Evolutionary conservation across 2,888 invertebrate species (phyloP), one percentile per base, ranked within the genome.

Genomic region (Caenorhabditis japonica): DNA sequence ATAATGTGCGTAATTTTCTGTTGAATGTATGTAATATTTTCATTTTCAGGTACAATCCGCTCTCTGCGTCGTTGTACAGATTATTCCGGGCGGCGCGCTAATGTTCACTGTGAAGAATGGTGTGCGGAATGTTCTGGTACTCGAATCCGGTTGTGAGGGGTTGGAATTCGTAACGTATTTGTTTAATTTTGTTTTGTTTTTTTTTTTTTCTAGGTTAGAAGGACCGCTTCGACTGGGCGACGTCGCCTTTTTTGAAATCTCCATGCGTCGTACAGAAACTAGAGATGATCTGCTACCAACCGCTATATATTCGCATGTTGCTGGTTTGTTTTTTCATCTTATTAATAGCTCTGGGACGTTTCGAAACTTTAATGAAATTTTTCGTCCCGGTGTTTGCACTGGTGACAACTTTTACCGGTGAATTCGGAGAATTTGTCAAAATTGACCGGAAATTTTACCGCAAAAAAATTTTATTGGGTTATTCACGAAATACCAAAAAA

Each of bases 221-320:
- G 19, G 27, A n/a, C 7, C 39, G 0, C 47, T 58, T 5, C 19
- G 39, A 30, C 21, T 64, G 4, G 72, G 72, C 17, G 34, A 59
- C 15, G 21, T 55, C 7, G 72, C 43, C 3, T 53, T 49, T 7
- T 72, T 72, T 17, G 53, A 62, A 19, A 59, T 71, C 38, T 36
- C 21, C 13, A 21, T 47, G 7, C 33, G 62, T 13, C 23, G 49
- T 30, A 27, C 5, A 21, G 44, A 51, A 10, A 58, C 51, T n/a
- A 43, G 56, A 17, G 71, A 71, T 41, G 19, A 36, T 7, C 19
- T 56, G 4, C 8, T 36, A 1, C 41, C 33, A 4, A 23, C 41
- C 4, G 25, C 34, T 15, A 43, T 47, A 0, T 73, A 51, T 15
- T 39, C 73, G 13, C 73, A 73, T 36, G 49, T 73, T 34, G 73